These are phyloP conservation scores for Antheraea mylitta DNA, from an alignment of 1,140 invertebrate species.

Conservation along the genomic window DNA sequence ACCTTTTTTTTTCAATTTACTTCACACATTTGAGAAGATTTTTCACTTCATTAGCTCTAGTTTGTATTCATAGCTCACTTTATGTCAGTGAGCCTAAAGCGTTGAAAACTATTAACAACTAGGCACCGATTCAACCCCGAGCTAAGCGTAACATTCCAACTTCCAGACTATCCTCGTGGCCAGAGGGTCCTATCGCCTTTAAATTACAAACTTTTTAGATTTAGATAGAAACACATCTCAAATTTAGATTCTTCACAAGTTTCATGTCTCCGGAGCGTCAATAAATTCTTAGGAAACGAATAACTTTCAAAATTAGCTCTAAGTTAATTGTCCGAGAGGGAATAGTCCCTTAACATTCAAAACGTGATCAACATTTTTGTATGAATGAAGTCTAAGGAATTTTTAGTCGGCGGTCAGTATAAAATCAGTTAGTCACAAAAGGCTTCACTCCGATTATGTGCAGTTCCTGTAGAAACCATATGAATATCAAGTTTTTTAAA, in stretches of 20 bases:
- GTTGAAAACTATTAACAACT: background rate
- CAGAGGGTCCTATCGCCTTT: conserved; percentile 22
- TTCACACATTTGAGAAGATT: background rate
- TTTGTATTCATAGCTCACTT: background rate
- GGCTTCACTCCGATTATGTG: background rate
- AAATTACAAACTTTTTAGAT: conserved; percentile 47
- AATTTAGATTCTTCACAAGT: conserved; percentile 47
- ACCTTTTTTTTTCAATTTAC: too few relatives aligned
- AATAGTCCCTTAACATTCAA: conserved; percentile 39
- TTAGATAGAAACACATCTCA: conserved; percentile 46
- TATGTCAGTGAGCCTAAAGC: background rate
- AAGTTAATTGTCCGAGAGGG: conserved; percentile 42
- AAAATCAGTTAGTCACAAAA: conserved; percentile 15
- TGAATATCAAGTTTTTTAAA: background rate
- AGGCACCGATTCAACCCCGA: background rate
- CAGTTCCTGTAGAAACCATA: conserved; percentile 4
- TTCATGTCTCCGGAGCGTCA: conserved; percentile 33
- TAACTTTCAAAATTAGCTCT: conserved; percentile 54
- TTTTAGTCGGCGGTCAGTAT: background rate
- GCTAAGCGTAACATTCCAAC: background rate
- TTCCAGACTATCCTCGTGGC: background rate
- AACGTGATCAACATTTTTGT: conserved; percentile 33
- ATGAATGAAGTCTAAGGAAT: conserved; percentile 11
- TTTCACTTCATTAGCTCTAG: background rate
- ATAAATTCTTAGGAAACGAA: conserved; percentile 62